phyloP scores from a whole-genome alignment of 2,797 vertebrate genomes.

The Gastrophryne carolinensis region DNA sequence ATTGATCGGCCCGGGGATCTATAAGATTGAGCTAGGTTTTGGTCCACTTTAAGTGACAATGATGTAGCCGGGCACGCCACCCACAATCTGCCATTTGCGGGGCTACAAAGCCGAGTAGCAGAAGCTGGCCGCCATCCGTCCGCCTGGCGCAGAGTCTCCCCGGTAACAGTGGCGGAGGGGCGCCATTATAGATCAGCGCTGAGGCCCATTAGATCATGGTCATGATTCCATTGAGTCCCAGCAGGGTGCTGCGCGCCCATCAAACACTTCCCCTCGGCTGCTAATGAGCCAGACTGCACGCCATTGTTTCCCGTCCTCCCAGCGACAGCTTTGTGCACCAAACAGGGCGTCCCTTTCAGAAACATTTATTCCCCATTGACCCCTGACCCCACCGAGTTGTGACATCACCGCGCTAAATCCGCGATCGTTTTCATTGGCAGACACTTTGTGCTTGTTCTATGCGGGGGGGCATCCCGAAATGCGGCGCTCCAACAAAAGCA shows the following conservation, averaged over 20 bases:
- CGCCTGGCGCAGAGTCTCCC: constrained; percentile 68
- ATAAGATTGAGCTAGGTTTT: too few relatives aligned
- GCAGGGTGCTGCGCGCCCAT: constrained; percentile 72
- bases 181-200: constrained; percentile 67
- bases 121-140: constrained; percentile 61
- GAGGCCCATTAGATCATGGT: constrained; percentile 81
- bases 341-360: constrained; percentile 76
- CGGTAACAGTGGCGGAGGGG: too few relatives aligned
- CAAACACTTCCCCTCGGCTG: constrained; percentile 73
- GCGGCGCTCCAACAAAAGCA: constrained; percentile 71
- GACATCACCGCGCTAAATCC: constrained; percentile 77
- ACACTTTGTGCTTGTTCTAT: constrained; percentile 76
- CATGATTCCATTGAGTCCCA: constrained; percentile 79
- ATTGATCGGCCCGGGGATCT: too few relatives aligned
- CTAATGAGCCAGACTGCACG: constrained; percentile 76
- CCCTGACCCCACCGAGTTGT: constrained; percentile 74
- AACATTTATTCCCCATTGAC: constrained; percentile 67
- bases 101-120: constrained; percentile 57
- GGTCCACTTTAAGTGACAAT: too few relatives aligned
- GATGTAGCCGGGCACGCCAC: constrained; percentile 69
- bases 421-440: constrained; percentile 78
- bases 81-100: constrained; percentile 74
- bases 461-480: constrained; percentile 65
- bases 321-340: constrained; percentile 70
- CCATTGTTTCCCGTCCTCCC: constrained; percentile 72